Base-by-base conservation (phyloP, 2,888 invertebrate genomes). In the Mimas tiliae region DNA sequence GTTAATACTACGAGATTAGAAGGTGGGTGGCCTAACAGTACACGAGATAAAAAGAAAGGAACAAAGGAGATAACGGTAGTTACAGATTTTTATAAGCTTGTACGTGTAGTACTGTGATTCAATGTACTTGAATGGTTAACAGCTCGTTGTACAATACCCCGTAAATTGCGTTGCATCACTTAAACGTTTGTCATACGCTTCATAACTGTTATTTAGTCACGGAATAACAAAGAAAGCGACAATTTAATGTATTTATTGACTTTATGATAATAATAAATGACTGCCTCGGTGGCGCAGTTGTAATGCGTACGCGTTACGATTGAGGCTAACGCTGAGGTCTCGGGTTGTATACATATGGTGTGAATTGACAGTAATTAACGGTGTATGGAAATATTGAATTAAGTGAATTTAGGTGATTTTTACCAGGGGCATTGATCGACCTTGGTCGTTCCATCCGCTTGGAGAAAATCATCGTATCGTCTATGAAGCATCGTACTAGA, bases 1-100 rank as follows among this genome's bases (percentile, higher is more conserved):
- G 42, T 51, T 62, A 42, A 47, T 47, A 50, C 51, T 50, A 42
- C 42, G 27, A 65, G 38, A 51, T 62, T 65, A 65, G 16, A 51
- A 12, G 47, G 51, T 62, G 65, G 62, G 65, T 65, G 65, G 65
- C n/a, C 62, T 51, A 65, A 27, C 50, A 12, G 50, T 62, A 48
- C 47, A 48, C 19, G 38, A 62, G 65, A 65, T 65, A 65, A 65
- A n/a, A n/a, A n/a, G 33, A 33, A 62, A 21, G 50, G 16, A 62
- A 48, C 38, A 50, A 51, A n/a, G 11, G 52, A 45, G 9, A 64
- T 27, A 27, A 27, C 27, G 27, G 27, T 27, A 27, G 27, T 1
- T n/a, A 12, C 11, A 12, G 11, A 58, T 58, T 58, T 38, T 58
- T 19, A 58, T 38, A 38, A 53, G 53, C 14, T 45, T 50, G 38